phyloP scores from a whole-genome alignment of 2,888 invertebrate species.

The Matsumyia berberina region DNA sequence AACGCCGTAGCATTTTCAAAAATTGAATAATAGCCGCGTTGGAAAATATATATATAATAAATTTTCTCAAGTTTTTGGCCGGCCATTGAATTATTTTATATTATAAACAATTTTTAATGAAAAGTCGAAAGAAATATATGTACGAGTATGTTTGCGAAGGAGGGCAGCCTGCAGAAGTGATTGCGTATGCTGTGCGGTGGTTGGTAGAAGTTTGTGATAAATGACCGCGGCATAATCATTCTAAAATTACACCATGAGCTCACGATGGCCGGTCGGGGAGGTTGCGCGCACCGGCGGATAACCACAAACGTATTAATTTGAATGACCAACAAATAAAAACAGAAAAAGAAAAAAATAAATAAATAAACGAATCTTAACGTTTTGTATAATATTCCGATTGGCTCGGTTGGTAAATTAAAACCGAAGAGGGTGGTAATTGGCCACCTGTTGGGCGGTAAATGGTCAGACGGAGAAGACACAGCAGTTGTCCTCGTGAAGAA shows the following conservation, averaged over 20 bases:
- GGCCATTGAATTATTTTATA: conserved; percentile 69
- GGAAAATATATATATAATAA: conserved; percentile 49
- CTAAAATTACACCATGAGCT: conserved; percentile 66
- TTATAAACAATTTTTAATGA: conserved; percentile 69
- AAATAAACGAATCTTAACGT: conserved; percentile 16
- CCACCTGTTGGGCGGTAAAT: conserved; percentile 45
- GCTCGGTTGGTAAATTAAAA: background rate
- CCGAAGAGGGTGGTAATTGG: conserved; percentile 8
- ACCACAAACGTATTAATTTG: conserved; percentile 42
- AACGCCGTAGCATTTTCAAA: conserved; percentile 17
- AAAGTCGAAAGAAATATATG: conserved; percentile 52
- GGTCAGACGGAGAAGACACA: background rate
- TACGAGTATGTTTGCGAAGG: conserved; percentile 23
- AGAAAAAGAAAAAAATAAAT: conserved; percentile 6
- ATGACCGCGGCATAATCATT: conserved; percentile 58
- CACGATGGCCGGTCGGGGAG: background rate
- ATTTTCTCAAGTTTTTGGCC: conserved; percentile 51
- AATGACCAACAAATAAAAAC: conserved; percentile 16
- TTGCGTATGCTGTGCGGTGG: conserved; percentile 10
- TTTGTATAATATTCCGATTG: background rate
- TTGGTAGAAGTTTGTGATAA: conserved; percentile 38
- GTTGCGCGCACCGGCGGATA: background rate
- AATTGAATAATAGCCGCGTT: conserved; percentile 55
- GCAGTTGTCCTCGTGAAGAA: conserved; percentile 1
- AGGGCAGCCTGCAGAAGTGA: background rate